Evolutionary conservation across 2,888 invertebrate genomes (phyloP).

Genomic region (Rotaria macrura): DNA sequence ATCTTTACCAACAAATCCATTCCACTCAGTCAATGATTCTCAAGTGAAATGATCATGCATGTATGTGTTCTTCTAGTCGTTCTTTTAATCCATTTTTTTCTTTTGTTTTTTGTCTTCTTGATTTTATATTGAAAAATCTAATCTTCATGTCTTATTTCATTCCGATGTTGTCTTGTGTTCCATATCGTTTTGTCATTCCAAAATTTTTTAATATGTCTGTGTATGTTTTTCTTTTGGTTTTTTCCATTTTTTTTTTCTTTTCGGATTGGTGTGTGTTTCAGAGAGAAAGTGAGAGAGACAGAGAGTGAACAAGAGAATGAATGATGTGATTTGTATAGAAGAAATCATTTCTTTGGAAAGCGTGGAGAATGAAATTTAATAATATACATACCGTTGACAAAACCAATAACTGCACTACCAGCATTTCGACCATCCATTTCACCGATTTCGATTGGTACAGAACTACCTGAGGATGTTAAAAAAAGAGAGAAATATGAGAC

Average conservation of each 20-base stretch:
- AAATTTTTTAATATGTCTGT: background rate
- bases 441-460: constrained; percentile 52
- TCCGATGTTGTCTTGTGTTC: constrained; percentile 4
- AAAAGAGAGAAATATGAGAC: background rate
- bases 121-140: background rate
- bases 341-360: background rate
- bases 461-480: constrained; percentile 43
- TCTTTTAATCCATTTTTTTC: background rate
- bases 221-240: background rate
- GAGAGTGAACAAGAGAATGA: background rate
- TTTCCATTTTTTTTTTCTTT: background rate
- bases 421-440: constrained; percentile 49
- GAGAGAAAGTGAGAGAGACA: background rate
- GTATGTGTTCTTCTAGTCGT: constrained; percentile 12
- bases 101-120: background rate
- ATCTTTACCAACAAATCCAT: background rate
- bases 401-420: constrained; percentile 51
- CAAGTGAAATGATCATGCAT: constrained; percentile 15
- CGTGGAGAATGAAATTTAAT: background rate
- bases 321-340: background rate
- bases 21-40: constrained; percentile 3
- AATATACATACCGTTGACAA: constrained; percentile 52
- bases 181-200: background rate
- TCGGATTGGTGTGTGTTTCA: background rate
- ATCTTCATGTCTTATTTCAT: background rate